phyloP scores from a whole-genome alignment of 2,113 vertebrate genomes.

The Chiloscyllium plagiosum region DNA sequence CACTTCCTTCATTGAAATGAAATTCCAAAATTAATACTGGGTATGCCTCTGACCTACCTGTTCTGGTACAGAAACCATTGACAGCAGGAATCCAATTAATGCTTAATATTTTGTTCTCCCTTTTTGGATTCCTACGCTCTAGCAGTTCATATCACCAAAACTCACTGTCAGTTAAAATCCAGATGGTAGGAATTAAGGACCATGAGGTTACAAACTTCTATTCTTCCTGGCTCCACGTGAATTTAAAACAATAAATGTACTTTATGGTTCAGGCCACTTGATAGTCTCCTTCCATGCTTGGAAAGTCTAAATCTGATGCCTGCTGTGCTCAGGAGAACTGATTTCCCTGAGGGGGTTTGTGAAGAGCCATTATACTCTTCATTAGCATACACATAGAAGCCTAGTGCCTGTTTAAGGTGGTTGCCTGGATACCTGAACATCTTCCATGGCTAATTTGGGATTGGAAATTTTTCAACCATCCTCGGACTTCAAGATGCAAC shows the following conservation, averaged over 20 bases:
- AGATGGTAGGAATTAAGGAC: neutral
- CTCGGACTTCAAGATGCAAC: neutral
- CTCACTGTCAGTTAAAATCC: neutral
- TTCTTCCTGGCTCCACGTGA: neutral
- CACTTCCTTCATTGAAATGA: neutral
- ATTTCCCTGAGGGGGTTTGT: neutral
- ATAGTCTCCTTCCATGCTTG: neutral
- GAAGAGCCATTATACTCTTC: neutral
- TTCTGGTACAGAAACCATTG: neutral
- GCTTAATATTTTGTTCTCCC: neutral
- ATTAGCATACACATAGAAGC: neutral
- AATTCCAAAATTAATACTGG: neutral
- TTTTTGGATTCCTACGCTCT: neutral
- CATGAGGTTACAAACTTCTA: neutral
- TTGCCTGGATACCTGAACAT: neutral
- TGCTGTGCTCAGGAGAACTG: neutral
- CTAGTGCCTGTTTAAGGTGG: neutral
- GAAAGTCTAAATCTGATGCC: neutral
- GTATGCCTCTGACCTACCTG: neutral
- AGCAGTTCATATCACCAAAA: neutral
- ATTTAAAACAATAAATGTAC: neutral
- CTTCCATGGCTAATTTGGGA: neutral
- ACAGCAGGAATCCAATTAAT: neutral
- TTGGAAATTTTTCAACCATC: neutral
- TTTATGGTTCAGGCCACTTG: neutral